These are phyloP conservation scores for Tigriopus japonicus DNA, from an alignment of 1,140 invertebrate species.

Conservation along the genomic window DNA sequence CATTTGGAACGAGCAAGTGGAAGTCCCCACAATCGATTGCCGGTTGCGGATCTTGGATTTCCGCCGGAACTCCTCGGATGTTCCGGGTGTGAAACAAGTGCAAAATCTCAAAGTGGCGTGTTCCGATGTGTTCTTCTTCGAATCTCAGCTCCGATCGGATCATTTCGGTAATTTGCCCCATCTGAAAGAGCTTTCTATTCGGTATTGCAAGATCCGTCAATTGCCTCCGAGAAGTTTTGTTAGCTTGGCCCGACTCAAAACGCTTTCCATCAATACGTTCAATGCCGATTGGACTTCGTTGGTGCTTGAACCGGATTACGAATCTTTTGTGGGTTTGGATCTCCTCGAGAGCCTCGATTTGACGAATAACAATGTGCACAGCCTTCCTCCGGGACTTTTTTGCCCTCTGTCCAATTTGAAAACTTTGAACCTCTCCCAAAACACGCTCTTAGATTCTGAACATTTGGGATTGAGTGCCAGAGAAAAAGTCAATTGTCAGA, in stretches of 20 bases:
- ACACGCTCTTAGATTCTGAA: background rate
- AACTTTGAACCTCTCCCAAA: slow-evolving; percentile 41
- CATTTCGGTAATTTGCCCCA: slow-evolving; percentile 54
- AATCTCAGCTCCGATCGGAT: slow-evolving; percentile 44
- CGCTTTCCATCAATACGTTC: slow-evolving; percentile 42
- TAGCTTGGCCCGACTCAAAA: slow-evolving; percentile 41
- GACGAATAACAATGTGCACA: slow-evolving; percentile 59
- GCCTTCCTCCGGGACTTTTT: slow-evolving; percentile 46
- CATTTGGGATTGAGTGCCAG: background rate
- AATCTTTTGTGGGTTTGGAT: slow-evolving; percentile 2
- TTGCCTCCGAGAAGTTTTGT: slow-evolving; percentile 45
- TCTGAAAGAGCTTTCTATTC: slow-evolving; percentile 45
- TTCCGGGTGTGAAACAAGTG: slow-evolving; percentile 22
- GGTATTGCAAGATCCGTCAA: slow-evolving; percentile 55
- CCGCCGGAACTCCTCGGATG: slow-evolving; percentile 3
- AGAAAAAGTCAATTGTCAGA: background rate
- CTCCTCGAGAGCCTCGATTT: slow-evolving; percentile 37
- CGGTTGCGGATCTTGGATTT: slow-evolving; percentile 4
- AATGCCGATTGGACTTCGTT: slow-evolving; percentile 2
- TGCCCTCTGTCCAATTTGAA: slow-evolving; percentile 48
- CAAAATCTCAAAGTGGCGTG: slow-evolving; percentile 48
- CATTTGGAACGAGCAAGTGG: background rate
- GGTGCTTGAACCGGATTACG: slow-evolving; percentile 4
- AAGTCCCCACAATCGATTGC: background rate
- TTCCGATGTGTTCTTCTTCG: slow-evolving; percentile 57